Evolutionary conservation across 2,888 invertebrate genomes (phyloP), one percentile per base, ranked within the genome.

Genomic region (Melinaea menophilus): DNA sequence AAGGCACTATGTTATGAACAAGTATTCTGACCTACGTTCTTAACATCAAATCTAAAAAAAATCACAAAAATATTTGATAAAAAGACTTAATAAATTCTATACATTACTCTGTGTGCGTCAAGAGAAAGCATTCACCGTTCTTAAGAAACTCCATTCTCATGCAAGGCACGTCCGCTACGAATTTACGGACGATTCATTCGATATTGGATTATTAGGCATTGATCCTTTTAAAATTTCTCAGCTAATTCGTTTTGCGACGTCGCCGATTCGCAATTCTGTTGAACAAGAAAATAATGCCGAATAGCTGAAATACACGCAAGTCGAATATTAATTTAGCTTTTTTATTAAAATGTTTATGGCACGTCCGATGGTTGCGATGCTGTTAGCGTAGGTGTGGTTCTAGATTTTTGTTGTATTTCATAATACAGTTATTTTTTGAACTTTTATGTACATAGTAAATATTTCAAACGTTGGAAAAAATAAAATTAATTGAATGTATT

Each of bases 201-300:
- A 85, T 85, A 88, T 88, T 84, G 85, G 88, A 89, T 89, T 89
- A 89, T 89, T 87, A 88, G 84, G 86, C 82, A 87, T 86, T 86
- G 90, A 88, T 89, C 88, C 86, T 84, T 88, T 80, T 81, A 84
- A 86, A 82, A 79, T 80, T 71, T 72, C 69, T 62, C 70, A 67
- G 69, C 72, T 70, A 71, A 73, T 72, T 72, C 71, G 73, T 71
- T 72, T 72, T 67, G 66, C 73, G 74, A 73, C 79, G 81, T 80
- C 80, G 82, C 79, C 76, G 79, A 80, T 79, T 78, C 78, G 76
- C 82, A 81, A 82, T 82, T 81, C 79, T 72, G 73, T 72, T 71
- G 76, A 79, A 81, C 78, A 80, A 78, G 79, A 80, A 81, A 82
- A 85, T 84, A 85, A 84, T 83, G 79, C 78, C 76, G 76, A 81